These are phyloP conservation scores for Graptemys geographica DNA, from an alignment of 2,797 vertebrate genomes.

Conservation along the genomic window DNA sequence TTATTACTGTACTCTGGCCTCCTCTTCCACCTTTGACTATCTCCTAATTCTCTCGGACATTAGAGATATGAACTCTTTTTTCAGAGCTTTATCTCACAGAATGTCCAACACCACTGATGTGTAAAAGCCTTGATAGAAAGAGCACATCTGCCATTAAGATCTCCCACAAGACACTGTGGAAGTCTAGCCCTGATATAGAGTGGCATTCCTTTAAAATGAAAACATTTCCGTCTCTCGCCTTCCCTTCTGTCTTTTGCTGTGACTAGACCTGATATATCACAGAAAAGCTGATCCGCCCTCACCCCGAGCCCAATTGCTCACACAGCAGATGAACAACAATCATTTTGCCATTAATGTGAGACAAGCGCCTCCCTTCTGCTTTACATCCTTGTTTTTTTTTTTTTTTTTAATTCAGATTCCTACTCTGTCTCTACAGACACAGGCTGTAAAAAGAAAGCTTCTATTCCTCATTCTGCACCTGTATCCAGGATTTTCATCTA, in stretches of 20 bases:
- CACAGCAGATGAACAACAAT: background rate
- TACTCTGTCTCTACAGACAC: background rate
- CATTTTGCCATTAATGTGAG: rapidly evolving
- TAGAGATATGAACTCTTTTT: background rate
- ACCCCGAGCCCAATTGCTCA: background rate
- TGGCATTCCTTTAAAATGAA: background rate
- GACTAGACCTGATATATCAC: background rate
- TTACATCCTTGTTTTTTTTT: background rate
- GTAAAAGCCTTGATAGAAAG: background rate
- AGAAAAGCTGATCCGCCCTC: background rate
- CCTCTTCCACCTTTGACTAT: background rate
- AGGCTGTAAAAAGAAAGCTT: background rate
- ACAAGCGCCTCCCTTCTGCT: background rate
- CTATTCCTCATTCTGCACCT: background rate
- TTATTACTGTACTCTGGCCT: background rate
- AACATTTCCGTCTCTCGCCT: background rate
- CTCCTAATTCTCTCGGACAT: background rate
- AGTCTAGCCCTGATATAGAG: background rate
- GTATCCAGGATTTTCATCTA: background rate
- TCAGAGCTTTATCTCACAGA: background rate
- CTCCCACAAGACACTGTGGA: background rate
- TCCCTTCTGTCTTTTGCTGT: background rate
- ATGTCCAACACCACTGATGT: background rate
- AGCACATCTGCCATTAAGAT: background rate
- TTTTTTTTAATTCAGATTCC: background rate